Base-by-base conservation (phyloP, 2,113 vertebrate species). In the Dicaeum eximium region DNA sequence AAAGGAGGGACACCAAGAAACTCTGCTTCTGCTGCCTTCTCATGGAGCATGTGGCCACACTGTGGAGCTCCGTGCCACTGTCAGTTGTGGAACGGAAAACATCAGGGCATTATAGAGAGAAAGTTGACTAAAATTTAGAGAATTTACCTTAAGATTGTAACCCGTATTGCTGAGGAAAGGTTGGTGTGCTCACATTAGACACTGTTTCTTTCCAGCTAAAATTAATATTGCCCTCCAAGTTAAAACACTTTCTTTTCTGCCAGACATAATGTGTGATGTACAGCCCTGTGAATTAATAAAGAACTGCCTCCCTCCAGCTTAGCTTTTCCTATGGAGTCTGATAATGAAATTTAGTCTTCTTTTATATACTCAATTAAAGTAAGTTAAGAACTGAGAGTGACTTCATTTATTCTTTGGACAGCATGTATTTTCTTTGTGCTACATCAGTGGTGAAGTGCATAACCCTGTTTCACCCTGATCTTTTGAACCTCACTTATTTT, bases 301-400 rank as follows among this genome's bases (percentile, higher is more conserved):
- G 71, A 74, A 56, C 70, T 44, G 77, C 80, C 69, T 97, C 77
- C 42, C 48, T 94, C 91, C 57, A 84, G 77, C 54, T 80, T 64
- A 47, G 77, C 38, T 74, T 86, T 56, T 91, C 96, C 93, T 80
- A 66, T 91, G 93, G 96, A 84, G 93, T 16, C 27, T 91, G 90
- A 80, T 96, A 97, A 97, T 95, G 80, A 96, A 96, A 97, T 96
- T 96, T 93, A 90, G 92, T 96, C 91, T 96, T 96, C 92, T 97
- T 96, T 96, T 89, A 96, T 97, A 88, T 75, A 90, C 79, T 97
- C 95, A 96, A 86, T 95, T 96, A 95, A 93, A 94, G 86, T 71
- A 96, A 95, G 81, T 86, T 96, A 97, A 93, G 92, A 97, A 93
- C 58, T 40, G 57, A 31, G 50, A 82, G 71, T 87, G 88, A 79